phyloP scores from a whole-genome alignment of 2,113 vertebrate genomes.

The Periophthalmus modestus region DNA sequence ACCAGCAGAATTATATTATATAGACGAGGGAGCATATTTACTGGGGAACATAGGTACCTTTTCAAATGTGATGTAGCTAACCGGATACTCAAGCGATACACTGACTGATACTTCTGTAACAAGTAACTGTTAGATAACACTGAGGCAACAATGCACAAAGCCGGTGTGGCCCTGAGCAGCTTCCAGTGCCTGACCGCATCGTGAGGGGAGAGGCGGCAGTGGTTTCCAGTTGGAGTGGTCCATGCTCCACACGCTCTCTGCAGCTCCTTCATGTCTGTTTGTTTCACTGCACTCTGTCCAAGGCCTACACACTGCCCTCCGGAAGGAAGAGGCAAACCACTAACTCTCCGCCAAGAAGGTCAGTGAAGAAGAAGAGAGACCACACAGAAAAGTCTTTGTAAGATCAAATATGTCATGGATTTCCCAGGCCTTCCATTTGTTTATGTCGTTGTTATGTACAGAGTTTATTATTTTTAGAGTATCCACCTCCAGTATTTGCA shows the following conservation, averaged over 20 bases:
- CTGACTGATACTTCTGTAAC: neutral
- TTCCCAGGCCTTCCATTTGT: neutral
- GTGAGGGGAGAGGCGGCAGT: slow-evolving; percentile 11
- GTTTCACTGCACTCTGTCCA: slow-evolving; percentile 32
- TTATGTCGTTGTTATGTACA: slow-evolving; percentile 14
- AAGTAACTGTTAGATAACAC: slow-evolving; percentile 1
- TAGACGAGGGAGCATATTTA: no score
- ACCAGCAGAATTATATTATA: no score
- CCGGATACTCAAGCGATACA: no score
- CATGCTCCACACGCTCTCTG: slow-evolving; percentile 33
- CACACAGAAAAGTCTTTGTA: neutral
- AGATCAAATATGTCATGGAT: neutral
- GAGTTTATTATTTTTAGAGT: neutral
- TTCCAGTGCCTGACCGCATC: slow-evolving; percentile 19
- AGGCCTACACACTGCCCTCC: slow-evolving; percentile 31
- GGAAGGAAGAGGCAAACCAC: slow-evolving; percentile 58
- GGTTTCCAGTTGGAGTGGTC: slow-evolving; percentile 20
- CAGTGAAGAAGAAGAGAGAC: slow-evolving; percentile 2
- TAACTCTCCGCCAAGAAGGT: slow-evolving; percentile 5
- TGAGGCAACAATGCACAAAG: neutral
- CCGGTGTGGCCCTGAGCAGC: slow-evolving; percentile 7
- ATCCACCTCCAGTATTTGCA: neutral
- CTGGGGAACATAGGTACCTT: no score
- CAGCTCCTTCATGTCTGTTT: slow-evolving; percentile 50
- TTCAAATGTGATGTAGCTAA: no score